These are phyloP conservation scores for Actinopyga echinites DNA, from an alignment of 53 echinoderm and acorn worm genomes.

Conservation along the genomic window DNA sequence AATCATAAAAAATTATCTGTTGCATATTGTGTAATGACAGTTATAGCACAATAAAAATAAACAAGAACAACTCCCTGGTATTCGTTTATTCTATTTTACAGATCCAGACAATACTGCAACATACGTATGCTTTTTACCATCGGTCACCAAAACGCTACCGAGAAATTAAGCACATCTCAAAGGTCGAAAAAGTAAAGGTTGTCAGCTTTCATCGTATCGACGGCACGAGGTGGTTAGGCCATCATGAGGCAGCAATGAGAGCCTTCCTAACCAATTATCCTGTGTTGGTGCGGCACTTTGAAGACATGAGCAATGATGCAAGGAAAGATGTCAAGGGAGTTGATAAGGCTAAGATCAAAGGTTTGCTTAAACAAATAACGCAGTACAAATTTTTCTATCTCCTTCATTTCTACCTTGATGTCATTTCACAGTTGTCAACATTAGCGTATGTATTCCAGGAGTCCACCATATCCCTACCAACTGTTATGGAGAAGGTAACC, in stretches of 20 bases:
- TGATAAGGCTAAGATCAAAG: background rate
- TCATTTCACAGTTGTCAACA: background rate
- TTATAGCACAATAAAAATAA: too few relatives aligned
- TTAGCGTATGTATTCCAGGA: background rate
- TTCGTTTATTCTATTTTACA: background rate
- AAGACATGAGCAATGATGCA: background rate
- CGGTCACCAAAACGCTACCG: constrained; percentile 44
- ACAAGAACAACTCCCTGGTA: too few relatives aligned
- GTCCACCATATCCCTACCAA: background rate
- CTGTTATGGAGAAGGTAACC: background rate
- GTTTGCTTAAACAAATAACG: background rate
- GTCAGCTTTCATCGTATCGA: constrained; percentile 9
- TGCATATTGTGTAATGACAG: too few relatives aligned
- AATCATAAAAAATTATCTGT: too few relatives aligned
- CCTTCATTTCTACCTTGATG: background rate
- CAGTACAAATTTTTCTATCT: background rate
- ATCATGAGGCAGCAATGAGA: background rate
- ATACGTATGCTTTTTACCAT: constrained; percentile 18
- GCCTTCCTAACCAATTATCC: background rate
- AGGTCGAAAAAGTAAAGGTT: constrained; percentile 4
- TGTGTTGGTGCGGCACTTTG: background rate
- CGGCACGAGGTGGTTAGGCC: constrained; percentile 57
- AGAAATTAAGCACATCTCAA: background rate
- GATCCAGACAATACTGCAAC: background rate
- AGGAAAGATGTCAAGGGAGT: background rate